Base-by-base conservation (phyloP, 2,888 invertebrate species). In the Andrena trimmerana region DNA sequence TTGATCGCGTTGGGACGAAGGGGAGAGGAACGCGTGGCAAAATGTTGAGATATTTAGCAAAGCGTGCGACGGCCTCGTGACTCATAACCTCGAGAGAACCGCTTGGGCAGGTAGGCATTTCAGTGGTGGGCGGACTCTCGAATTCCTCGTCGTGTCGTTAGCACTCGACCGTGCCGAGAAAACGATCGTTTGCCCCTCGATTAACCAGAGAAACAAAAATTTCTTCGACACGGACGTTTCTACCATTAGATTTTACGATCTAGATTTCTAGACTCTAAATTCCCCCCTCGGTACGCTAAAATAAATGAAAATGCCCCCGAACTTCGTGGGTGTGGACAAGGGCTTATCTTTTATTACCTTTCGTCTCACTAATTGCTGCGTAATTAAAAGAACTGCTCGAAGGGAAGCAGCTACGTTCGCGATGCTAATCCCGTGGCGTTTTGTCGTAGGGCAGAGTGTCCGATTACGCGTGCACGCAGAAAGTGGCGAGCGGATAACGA, bases 81-180 rank as follows among this genome's bases (percentile, higher is more conserved):
- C 82, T 88, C 84, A 86, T 60, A 73, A 79, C 68, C 57, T 57
- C 69, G 83, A 60, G 71, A 70, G 79, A 72, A 60, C 67, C 68
- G 74, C 50, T 69, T 59, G 76, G 54, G 76, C 81, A 78, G 84
- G 77, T 82, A 86, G 75, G 84, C 78, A 86, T 88, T 86, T 85
- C 66, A 74, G n/a, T 66, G 78, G 79, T 88, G 75, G 84, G 88
- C 84, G 86, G 77, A 78, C 79, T 77, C 82, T 67, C 74, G 84
- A 86, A 84, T 88, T 87, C 88, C 24, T 73, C 78, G 72, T 75
- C 83, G 76, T 78, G 72, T 81, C 78, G 81, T 76, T 82, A 70
- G 27, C 83, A 60, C 31, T 65, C 81, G 42, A 68, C 33, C 66
- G 60, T 48, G 36, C 65, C 48, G 68, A 60, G 63, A 33, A 62